Evolutionary conservation across 2,888 invertebrate species (phyloP).

Genomic region (Caenorhabditis panamensis): DNA sequence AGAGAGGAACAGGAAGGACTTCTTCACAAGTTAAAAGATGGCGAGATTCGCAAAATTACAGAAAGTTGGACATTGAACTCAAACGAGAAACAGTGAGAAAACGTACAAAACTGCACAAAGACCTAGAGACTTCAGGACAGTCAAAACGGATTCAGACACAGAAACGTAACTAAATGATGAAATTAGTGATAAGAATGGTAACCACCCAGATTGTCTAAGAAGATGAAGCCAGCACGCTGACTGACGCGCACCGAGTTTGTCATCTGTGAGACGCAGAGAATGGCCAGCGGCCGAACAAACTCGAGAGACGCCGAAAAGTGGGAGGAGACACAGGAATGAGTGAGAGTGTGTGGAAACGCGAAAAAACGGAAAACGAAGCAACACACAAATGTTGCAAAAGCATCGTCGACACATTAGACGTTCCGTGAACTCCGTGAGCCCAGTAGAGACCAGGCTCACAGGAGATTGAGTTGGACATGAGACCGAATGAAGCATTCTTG

Average conservation of each 20-base stretch:
- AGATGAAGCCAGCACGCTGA: constrained; percentile 27
- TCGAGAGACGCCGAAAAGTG: constrained; percentile 50
- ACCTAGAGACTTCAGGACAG: no score
- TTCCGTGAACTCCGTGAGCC: neutral
- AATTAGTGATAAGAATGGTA: constrained; percentile 22
- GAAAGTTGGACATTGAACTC: no score
- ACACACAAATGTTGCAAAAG: constrained; percentile 42
- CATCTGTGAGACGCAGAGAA: constrained; percentile 54
- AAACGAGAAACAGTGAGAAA: neutral
- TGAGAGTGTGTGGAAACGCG: constrained; percentile 18
- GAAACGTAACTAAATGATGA: neutral
- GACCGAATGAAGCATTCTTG: constrained; percentile 12
- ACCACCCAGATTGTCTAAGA: constrained; percentile 32
- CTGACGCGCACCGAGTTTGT: constrained; percentile 48
- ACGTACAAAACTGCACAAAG: neutral
- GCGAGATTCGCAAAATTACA: no score
- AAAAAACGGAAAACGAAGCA: constrained; percentile 39
- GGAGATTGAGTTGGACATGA: neutral
- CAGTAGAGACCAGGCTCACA: neutral
- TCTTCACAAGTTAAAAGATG: no score
- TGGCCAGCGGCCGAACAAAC: constrained; percentile 51
- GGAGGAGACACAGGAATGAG: constrained; percentile 31
- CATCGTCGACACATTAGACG: neutral
- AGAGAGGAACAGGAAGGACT: no score
- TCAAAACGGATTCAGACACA: neutral